Evolutionary conservation across 2,113 vertebrate genomes (phyloP), one percentile per base, ranked within the genome.

Genomic region (Chaetodon auriga): DNA sequence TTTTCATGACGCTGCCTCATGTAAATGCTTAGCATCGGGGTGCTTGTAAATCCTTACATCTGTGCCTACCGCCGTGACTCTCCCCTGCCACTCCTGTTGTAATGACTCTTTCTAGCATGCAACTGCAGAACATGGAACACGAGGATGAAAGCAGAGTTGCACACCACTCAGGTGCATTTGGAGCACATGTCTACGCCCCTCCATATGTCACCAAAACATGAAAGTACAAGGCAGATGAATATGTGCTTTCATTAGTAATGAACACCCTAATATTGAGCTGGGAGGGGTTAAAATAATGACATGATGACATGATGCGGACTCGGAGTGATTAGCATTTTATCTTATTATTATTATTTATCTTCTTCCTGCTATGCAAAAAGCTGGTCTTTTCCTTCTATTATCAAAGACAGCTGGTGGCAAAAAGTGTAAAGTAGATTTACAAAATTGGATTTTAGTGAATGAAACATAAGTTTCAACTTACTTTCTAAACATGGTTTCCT

Each of bases 31-130:
- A 77, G 80, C 38, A 84, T 48, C 4, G 36, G 78, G 76, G 71
- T 83, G 75, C 77, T 87, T 2, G 19, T 85, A 87, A 84, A 89
- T 84, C 84, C 71, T 75, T 73, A 89, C 86, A 92, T 90, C 75
- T 90, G 80, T 75, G 82, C 70, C 70, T 57, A 60, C 63, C 78
- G 78, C 81, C 64, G 53, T 78, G 80, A 68, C 72, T 88, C 75
- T 79, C 61, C 60, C 77, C 45, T 75, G 72, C 38, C 78, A 65
- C 65, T 81, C n/a, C 54, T 55, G 58, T 69, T 87, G 46, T 85
- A 81, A 84, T 63, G 74, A 35, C 79, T 89, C 81, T 75, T 71
- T 89, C 78, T 66, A 75, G 69, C 61, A 71, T 81, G 53, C 45
- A 65, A 48, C 82, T 68, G 65, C 81, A 41, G 49, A 89, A 85